Evolutionary conservation across 1,140 invertebrate species (phyloP), one percentile per base, ranked within the genome.

Genomic region (Drosophila bocki): DNA sequence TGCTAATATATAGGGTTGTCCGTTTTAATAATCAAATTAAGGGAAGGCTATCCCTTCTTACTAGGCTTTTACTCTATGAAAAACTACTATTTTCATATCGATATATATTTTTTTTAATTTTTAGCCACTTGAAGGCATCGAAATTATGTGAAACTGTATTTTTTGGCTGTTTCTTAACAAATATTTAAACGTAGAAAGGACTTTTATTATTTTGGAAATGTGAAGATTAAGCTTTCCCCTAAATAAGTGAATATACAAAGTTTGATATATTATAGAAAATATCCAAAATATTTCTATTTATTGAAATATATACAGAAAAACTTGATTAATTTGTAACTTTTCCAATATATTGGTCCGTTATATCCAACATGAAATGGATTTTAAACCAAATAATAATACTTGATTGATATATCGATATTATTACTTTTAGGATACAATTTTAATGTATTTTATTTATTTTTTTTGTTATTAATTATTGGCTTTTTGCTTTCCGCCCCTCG

Each of bases 401-500:
- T 45, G 11, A 45, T 13, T 19, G 19, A 45, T 45, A 22, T 47
- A 47, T 47, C 44, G 6, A 22, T 22, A 47, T 22, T 47, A 8
- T 19, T 19, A 2, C 9, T 44, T 12, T n/a, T n/a, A 17, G 41
- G 5, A 17, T 42, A 17, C 1, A 42, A 29, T 29, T 5, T 29
- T 29, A 7, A 29, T 22, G 22, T 22, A 22, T 22, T 22, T 29
- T 29, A 29, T 6, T 19, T 22, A 1, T 7, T 22, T 47, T 26
- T 3, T 17, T 9, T 15, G 3, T 39, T 3, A 17, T 19, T 3
- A 13, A 13, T 19, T 35, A 42, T 41, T 33, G 12, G 29, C 37
- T 32, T 69, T 64, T 15, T 44, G 37, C 60, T 51, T 64, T 44
- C 29, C 29, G 22, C 42, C 39, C 59, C 33, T 22, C 33, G 11